Base-by-base conservation (phyloP, 2,113 vertebrate species). In the Plecturocebus donacophilus region DNA sequence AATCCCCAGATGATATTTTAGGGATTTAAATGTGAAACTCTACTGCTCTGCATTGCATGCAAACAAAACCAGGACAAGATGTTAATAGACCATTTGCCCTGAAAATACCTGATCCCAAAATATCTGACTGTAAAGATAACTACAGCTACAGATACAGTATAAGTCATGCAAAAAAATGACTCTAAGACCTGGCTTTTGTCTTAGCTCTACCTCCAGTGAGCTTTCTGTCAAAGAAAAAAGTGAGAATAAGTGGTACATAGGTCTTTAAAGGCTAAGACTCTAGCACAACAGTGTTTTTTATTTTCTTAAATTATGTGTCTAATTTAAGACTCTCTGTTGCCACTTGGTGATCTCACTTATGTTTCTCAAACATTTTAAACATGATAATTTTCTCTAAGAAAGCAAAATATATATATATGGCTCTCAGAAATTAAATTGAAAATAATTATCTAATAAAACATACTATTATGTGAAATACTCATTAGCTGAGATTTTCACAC, bases 401-500 rank as follows among this genome's bases (percentile, higher is more conserved):
- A 42, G 42, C 40, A 82, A 96, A 89, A 92, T 96, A 97, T 30
- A 64, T 64, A 97, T 49, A 98, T 96, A 98, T 94, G 70, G 42
- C 6, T 84, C 70, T 98, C 82, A 97, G 86, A 73, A 97, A 96
- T 97, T 96, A 92, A 66, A 97, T 98, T 92, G 97, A 97, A 98
- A 98, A 96, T 97, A 97, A 97, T 95, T 96, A 85, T 97, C 92
- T 98, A 98, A 97, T 98, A 97, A 98, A 98, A 84, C 45, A 96
- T 96, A 92, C 10, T 32, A 70, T 95, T 95, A 95, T 86, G 61
- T 40, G 97, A 38, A 97, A 64, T 58, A 93, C 40, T 97, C 94
- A 96, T 97, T 96, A 97, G 87, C 86, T 95, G 45, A 94, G 75
- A 81, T 89, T 97, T 98, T 98, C 91, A 61, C 89, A 30, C 61